Percentiles rank a stretch among this genome's conserved stretches.
Evolutionary conservation across 2,888 invertebrate genomes (phyloP).

Genomic region (Camptogramma bilineatum): DNA sequence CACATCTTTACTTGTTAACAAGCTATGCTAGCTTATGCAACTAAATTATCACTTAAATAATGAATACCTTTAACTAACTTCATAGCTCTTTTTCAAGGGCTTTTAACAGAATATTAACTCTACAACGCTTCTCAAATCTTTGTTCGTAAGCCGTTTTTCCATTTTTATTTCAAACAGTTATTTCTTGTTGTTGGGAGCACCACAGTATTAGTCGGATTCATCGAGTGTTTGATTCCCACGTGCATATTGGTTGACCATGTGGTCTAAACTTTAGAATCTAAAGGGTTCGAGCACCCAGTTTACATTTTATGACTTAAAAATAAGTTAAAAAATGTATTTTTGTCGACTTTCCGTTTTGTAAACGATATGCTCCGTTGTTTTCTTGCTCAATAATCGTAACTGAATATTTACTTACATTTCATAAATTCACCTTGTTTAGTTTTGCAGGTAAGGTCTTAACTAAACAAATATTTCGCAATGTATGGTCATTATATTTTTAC

Average conservation of each 20-base stretch:
- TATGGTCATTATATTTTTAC: constrained; percentile 24
- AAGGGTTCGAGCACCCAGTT: constrained; percentile 14
- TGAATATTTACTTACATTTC: constrained; percentile 41
- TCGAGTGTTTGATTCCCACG: background rate
- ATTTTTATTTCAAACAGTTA: too few species aligned
- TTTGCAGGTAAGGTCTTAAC: constrained; percentile 34
- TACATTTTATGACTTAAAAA: constrained; percentile 31
- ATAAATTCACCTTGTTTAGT: constrained; percentile 41
- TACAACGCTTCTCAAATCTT: background rate
- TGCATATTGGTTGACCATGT: constrained; percentile 6
- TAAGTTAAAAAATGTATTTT: constrained; percentile 38
- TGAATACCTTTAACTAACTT: background rate
- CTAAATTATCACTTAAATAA: constrained; percentile 43
- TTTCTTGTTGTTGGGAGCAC: too few species aligned
- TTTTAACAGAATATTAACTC: background rate
- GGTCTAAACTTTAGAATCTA: background rate
- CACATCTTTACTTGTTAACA: constrained; percentile 63
- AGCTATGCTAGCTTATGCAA: constrained; percentile 68
- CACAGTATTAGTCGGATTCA: too few species aligned
- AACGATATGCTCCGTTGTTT: constrained; percentile 41
- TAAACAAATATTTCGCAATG: constrained; percentile 31
- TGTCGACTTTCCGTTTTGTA: constrained; percentile 39
- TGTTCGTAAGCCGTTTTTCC: too few species aligned
- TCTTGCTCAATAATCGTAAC: constrained; percentile 40
- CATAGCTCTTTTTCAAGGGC: background rate